Percentiles rank a stretch among this genome's conserved stretches.
These are phyloP conservation scores for Dasyprocta punctata DNA, from an alignment of 2,113 vertebrate genomes.

Conservation along the genomic window DNA sequence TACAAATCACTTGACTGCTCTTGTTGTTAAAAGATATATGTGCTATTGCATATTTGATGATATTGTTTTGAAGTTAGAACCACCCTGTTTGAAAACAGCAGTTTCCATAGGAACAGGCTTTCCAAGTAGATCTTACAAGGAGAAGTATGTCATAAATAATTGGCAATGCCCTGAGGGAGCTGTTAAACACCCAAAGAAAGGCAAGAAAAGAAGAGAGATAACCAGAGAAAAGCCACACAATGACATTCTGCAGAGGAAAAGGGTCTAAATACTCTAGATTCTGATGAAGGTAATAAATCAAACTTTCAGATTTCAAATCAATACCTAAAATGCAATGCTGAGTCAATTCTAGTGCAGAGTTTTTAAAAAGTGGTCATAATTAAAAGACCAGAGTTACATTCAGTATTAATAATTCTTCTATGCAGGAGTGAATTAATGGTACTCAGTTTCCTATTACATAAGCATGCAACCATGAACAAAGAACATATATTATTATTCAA, in stretches of 20 bases:
- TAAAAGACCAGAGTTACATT: constrained; percentile 46
- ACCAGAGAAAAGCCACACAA: constrained; percentile 56
- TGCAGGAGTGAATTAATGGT: constrained; percentile 43
- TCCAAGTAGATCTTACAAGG: constrained; percentile 85
- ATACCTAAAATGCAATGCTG: constrained; percentile 44
- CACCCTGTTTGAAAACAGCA: constrained; percentile 85
- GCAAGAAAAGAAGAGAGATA: constrained; percentile 64
- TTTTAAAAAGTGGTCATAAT: constrained; percentile 55
- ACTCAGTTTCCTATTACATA: constrained; percentile 35
- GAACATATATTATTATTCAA: constrained; percentile 22
- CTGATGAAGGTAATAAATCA: constrained; percentile 52
- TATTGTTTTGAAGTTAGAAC: constrained; percentile 85
- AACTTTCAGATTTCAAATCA: constrained; percentile 59
- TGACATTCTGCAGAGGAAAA: constrained; percentile 48
- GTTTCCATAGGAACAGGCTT: constrained; percentile 90
- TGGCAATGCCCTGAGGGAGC: constrained; percentile 81
- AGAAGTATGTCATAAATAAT: constrained; percentile 88
- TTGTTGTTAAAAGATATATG: constrained; percentile 79
- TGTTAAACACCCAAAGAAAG: constrained; percentile 84
- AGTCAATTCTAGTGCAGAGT: not conserved
- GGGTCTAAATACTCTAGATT: constrained; percentile 56
- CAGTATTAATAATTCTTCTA: constrained; percentile 31
- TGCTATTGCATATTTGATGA: constrained; percentile 79
- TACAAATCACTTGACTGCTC: constrained; percentile 77
- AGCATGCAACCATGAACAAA: constrained; percentile 16